Conservation (phyloP, 2,113 vertebrate species). For the Beaufortia kweichowensis region DNA sequence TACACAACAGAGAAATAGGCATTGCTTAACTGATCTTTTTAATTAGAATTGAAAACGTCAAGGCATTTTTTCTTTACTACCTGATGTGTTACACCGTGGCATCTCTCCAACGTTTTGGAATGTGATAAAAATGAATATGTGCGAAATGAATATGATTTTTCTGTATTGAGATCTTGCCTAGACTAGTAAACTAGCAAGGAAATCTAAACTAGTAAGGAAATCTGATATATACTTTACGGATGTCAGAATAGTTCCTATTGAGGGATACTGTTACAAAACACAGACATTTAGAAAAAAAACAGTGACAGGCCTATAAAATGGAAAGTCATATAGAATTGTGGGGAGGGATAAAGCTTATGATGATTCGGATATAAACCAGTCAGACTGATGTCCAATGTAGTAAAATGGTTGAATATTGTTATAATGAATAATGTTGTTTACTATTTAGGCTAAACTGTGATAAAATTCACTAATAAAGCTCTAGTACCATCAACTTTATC, state of each 20-base stretch:
- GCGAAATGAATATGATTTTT: not conserved
- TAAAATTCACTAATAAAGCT: no score
- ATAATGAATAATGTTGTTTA: no score
- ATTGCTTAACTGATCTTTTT: not conserved
- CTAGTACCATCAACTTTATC: no score
- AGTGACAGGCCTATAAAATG: not conserved
- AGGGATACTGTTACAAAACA: not conserved
- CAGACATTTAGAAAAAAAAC: not conserved
- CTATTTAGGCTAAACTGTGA: no score
- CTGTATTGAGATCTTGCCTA: constrained; percentile 10
- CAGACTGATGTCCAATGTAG: no score
- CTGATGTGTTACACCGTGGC: not conserved
- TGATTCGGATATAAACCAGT: no score
- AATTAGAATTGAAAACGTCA: not conserved
- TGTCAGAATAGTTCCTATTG: not conserved
- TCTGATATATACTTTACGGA: not conserved
- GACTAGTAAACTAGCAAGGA: no score
- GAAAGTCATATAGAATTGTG: no score
- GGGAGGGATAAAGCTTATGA: no score
- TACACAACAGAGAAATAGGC: not conserved
- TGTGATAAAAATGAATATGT: not conserved
- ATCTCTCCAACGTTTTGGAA: not conserved
- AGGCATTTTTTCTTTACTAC: not conserved
- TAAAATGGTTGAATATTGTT: no score
- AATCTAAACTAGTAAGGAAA: not conserved